Evolutionary conservation across 2,797 vertebrate genomes (phyloP).

Genomic region (Dallia pectoralis): DNA sequence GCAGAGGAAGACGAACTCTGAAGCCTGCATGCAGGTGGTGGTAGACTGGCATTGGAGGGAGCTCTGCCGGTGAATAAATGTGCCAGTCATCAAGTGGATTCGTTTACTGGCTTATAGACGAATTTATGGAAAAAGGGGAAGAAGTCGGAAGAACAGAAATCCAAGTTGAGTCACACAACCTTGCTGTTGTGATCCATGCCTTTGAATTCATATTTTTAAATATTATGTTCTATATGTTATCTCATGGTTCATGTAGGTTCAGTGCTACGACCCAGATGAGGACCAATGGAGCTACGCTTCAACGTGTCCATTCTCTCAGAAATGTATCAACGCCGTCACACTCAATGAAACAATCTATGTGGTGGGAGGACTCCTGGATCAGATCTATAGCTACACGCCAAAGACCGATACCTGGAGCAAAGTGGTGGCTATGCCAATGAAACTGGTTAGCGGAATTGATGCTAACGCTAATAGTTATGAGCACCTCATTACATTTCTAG

Average conservation of each 20-base stretch:
- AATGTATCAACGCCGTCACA: constrained; percentile 70
- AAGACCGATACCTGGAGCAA: constrained; percentile 66
- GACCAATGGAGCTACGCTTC: constrained; percentile 66
- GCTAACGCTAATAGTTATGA: neutral
- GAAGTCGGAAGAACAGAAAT: too few relatives aligned
- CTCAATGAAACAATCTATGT: constrained; percentile 75
- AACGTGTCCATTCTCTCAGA: constrained; percentile 72
- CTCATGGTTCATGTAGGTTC: constrained; percentile 64
- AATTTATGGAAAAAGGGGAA: too few relatives aligned
- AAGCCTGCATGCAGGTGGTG: too few relatives aligned
- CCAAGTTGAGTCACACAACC: neutral
- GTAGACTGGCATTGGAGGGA: too few relatives aligned
- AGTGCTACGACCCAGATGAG: constrained; percentile 73
- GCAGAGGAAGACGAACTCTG: too few relatives aligned
- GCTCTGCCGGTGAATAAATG: too few relatives aligned
- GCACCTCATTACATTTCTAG: neutral
- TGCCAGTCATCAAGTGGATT: too few relatives aligned
- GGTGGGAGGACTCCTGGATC: constrained; percentile 74
- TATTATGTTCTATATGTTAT: neutral
- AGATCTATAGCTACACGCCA: constrained; percentile 73
- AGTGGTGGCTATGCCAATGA: constrained; percentile 66
- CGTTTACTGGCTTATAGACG: too few relatives aligned
- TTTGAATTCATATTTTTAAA: neutral
- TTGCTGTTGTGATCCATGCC: neutral
- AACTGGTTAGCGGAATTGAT: constrained; percentile 66